phyloP scores from a whole-genome alignment of 2,113 vertebrate species.

The Scomber japonicus region DNA sequence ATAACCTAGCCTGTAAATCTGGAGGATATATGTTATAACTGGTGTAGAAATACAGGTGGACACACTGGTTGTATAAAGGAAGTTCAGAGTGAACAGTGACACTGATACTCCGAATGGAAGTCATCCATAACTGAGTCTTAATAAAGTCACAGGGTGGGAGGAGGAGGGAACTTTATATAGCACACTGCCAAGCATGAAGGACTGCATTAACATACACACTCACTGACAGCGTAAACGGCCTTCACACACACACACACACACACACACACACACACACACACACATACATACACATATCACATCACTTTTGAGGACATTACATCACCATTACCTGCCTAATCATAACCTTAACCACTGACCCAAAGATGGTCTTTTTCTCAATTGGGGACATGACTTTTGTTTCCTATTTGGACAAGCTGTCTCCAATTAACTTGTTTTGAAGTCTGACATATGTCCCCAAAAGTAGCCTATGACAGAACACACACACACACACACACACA shows the following conservation, averaged over 20 bases:
- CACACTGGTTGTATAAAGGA: background rate
- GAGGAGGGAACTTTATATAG: constrained; percentile 58
- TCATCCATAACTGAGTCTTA: constrained; percentile 56
- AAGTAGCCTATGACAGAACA: background rate
- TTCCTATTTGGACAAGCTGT: too few relatives aligned
- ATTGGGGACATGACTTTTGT: too few relatives aligned
- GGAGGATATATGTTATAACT: background rate
- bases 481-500: constrained; percentile 23
- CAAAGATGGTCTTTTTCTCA: too few relatives aligned
- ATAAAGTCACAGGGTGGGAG: constrained; percentile 55
- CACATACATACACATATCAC: background rate
- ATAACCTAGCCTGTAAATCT: too few relatives aligned
- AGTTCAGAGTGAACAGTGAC: constrained; percentile 7
- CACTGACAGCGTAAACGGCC: constrained; percentile 44
- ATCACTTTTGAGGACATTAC: too few relatives aligned
- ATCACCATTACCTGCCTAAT: too few relatives aligned
- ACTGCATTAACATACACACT: constrained; percentile 61
- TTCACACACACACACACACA: constrained; percentile 38
- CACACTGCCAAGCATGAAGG: constrained; percentile 71
- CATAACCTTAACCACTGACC: too few relatives aligned
- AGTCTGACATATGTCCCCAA: too few relatives aligned
- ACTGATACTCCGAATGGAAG: constrained; percentile 22
- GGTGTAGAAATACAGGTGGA: background rate
- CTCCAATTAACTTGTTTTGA: too few relatives aligned
- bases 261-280: constrained; percentile 1